Percentiles rank a stretch among this genome's conserved stretches.
Conservation (phyloP, 2,797 vertebrate genomes). For the Nannoperca obscura region DNA sequence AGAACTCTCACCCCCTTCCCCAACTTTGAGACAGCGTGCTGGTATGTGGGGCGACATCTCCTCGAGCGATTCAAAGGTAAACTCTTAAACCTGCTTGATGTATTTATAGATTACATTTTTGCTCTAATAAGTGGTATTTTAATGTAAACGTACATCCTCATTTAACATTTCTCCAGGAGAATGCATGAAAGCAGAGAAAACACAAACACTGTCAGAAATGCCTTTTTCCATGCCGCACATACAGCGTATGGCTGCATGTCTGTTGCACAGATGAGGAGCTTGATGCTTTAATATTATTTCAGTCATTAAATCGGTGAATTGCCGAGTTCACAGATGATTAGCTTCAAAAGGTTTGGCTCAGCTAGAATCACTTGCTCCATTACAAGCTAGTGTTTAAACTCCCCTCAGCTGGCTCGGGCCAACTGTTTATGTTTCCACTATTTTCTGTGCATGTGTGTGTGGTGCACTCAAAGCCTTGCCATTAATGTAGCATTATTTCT, state of each 20-base stretch:
- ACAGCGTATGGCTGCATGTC: slow-evolving; percentile 56
- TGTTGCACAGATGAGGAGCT: slow-evolving; percentile 85
- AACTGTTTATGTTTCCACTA: slow-evolving; percentile 84
- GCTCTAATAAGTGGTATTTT: slow-evolving; percentile 14
- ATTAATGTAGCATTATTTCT: slow-evolving; percentile 57
- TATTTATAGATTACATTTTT: slow-evolving; percentile 3
- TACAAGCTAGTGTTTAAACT: slow-evolving; percentile 83
- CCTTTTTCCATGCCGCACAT: slow-evolving; percentile 19
- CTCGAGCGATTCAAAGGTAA: slow-evolving; percentile 97
- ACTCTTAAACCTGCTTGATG: slow-evolving; percentile 11
- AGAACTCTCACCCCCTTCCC: slow-evolving; percentile 94
- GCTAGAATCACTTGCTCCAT: slow-evolving; percentile 86
- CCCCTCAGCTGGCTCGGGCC: slow-evolving; percentile 75
- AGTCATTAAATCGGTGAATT: slow-evolving; percentile 84
- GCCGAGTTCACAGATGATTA: slow-evolving; percentile 86
- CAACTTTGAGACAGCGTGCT: slow-evolving; percentile 98
- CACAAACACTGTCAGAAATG: slow-evolving; percentile 50
- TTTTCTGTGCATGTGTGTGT: slow-evolving; percentile 61
- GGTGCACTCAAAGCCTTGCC: slow-evolving; percentile 43
- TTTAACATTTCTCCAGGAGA: slow-evolving; percentile 47
- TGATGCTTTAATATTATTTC: slow-evolving; percentile 83
- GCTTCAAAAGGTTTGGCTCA: slow-evolving; percentile 84
- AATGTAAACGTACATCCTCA: slow-evolving; percentile 23
- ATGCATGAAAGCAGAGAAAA: slow-evolving; percentile 49
- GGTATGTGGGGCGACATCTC: slow-evolving; percentile 95